A percentile compares a stretch with the other conserved stretches of the same genome.
Conservation (phyloP, 2,113 vertebrate genomes). For the Cygnus atratus region DNA sequence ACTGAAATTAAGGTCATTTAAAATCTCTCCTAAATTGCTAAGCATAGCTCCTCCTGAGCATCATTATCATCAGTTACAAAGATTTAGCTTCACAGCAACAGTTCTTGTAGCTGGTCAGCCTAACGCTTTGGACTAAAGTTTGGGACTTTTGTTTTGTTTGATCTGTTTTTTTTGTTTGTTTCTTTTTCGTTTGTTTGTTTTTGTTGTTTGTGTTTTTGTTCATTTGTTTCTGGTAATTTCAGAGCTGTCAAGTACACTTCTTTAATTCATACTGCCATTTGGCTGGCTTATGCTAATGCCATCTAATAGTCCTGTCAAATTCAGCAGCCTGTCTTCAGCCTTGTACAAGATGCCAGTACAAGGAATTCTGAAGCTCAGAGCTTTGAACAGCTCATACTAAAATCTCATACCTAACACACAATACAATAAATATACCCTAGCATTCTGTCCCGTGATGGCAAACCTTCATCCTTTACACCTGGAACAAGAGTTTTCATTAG, state of each 20-base stretch:
- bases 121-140: not conserved
- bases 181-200: not conserved
- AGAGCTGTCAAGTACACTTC: not conserved
- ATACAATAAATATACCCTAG: not conserved
- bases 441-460: not conserved
- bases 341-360: not conserved
- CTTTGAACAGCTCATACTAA: not conserved
- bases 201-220: not conserved
- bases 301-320: not conserved
- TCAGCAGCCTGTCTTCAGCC: not conserved
- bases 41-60: not conserved
- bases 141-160: too few relatives aligned
- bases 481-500: not conserved
- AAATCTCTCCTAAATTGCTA: not conserved
- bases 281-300: not conserved
- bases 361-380: not conserved
- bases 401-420: not conserved
- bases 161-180: not conserved
- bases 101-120: not conserved
- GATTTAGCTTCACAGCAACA: not conserved
- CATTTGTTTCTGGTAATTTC: not conserved
- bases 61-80: not conserved
- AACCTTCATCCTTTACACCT: not conserved
- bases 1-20: not conserved
- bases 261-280: conserved; percentile 11